Percentiles rank a stretch among this genome's conserved stretches.
Evolutionary conservation across 2,888 invertebrate genomes (phyloP).

Genomic region (Standfussiana lucernea): DNA sequence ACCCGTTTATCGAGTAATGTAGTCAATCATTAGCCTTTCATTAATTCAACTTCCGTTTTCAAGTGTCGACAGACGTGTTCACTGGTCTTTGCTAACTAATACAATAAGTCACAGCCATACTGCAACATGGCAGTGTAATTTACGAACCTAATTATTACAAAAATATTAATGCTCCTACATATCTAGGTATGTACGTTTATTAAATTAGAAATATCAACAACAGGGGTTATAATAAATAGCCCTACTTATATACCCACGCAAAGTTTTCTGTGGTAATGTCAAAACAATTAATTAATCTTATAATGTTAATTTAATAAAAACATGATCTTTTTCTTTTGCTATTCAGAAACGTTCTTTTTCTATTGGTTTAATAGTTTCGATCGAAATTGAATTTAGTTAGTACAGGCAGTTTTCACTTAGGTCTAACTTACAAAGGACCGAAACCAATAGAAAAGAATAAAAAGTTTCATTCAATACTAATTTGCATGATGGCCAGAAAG

Average conservation of each 20-base stretch:
- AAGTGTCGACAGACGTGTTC: neutral
- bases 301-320: neutral
- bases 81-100: neutral
- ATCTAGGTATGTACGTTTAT: neutral
- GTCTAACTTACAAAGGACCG: neutral
- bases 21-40: neutral
- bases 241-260: neutral
- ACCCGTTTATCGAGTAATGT: neutral
- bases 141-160: neutral
- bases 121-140: neutral
- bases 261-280: neutral
- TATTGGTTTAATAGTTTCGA: constrained; percentile 1
- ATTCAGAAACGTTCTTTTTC: neutral
- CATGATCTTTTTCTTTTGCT: neutral
- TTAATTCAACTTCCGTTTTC: neutral
- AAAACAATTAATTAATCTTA: neutral
- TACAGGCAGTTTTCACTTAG: neutral
- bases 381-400: neutral
- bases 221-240: neutral
- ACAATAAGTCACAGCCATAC: constrained; percentile 10
- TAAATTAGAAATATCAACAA: neutral
- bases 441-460: constrained; percentile 2
- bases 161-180: neutral
- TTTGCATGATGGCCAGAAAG: constrained; percentile 9
- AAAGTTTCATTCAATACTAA: constrained; percentile 19